Percentiles rank a stretch among this genome's conserved stretches.
phyloP scores from a whole-genome alignment of 2,888 invertebrate genomes.

The Thecophora atra region DNA sequence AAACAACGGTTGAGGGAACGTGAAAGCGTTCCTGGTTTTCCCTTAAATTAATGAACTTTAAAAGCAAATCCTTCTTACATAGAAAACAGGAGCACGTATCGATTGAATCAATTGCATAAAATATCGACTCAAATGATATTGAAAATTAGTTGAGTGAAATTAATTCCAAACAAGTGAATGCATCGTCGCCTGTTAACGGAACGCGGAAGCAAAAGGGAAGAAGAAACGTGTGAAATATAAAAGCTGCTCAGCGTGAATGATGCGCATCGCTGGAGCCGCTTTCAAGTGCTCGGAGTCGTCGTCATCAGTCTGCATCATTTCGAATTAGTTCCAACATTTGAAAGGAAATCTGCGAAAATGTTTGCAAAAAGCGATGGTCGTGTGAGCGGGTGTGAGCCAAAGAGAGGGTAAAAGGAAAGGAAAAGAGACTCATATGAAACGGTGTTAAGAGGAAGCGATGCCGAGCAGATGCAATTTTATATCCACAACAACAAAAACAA shows the following conservation, averaged over 20 bases:
- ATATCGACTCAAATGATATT: background rate
- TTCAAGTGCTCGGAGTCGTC: too few relatives aligned
- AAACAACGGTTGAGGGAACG: too few relatives aligned
- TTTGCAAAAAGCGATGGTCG: too few relatives aligned
- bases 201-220: background rate
- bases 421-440: too few relatives aligned
- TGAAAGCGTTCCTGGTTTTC: too few relatives aligned
- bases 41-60: too few relatives aligned
- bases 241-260: background rate
- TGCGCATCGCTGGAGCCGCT: too few relatives aligned
- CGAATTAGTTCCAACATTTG: background rate
- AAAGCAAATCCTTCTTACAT: too few relatives aligned
- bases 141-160: conserved; percentile 5
- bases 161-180: background rate
- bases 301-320: background rate
- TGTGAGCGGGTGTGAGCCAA: too few relatives aligned
- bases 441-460: background rate
- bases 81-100: too few relatives aligned
- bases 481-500: too few relatives aligned
- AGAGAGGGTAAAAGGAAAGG: too few relatives aligned
- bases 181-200: background rate
- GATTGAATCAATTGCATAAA: background rate
- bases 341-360: conserved; percentile 8
- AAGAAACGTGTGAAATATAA: background rate
- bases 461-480: conserved; percentile 14